Conservation (phyloP, 2,113 vertebrate genomes). For the Bagarius yarrelli region DNA sequence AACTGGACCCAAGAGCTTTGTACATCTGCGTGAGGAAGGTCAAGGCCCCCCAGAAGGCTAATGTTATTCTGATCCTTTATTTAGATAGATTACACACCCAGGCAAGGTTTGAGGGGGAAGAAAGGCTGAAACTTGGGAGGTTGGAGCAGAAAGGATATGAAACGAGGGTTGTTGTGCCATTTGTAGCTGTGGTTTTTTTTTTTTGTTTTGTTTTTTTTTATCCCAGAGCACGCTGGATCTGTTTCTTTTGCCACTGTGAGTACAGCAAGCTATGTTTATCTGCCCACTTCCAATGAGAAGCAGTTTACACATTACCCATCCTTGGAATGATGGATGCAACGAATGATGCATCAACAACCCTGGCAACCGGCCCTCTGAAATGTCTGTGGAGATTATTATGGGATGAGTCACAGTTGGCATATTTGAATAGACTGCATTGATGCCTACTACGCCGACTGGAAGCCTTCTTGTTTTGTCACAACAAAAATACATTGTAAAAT, state of each 20-base stretch:
- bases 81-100: constrained; percentile 28
- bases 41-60: constrained; percentile 25
- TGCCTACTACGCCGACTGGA: constrained; percentile 27
- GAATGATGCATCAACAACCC: constrained; percentile 70
- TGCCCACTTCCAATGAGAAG: constrained; percentile 22
- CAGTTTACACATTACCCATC: constrained; percentile 40
- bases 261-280: constrained; percentile 21
- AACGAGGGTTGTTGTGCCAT: neutral
- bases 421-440: constrained; percentile 47
- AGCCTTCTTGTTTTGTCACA: constrained; percentile 32
- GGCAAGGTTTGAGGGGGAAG: neutral
- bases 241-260: neutral
- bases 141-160: neutral
- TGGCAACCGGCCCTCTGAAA: constrained; percentile 69
- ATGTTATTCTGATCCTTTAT: constrained; percentile 34
- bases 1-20: constrained; percentile 16
- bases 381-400: constrained; percentile 68
- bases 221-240: neutral
- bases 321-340: constrained; percentile 53
- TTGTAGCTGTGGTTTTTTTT: neutral
- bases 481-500: constrained; percentile 52
- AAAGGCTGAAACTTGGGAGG: constrained; percentile 18
- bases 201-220: neutral
- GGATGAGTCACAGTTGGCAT: constrained; percentile 66
- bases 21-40: constrained; percentile 42